Evolutionary conservation across 2,888 invertebrate genomes (phyloP).

Genomic region (Melinaea menophilus): DNA sequence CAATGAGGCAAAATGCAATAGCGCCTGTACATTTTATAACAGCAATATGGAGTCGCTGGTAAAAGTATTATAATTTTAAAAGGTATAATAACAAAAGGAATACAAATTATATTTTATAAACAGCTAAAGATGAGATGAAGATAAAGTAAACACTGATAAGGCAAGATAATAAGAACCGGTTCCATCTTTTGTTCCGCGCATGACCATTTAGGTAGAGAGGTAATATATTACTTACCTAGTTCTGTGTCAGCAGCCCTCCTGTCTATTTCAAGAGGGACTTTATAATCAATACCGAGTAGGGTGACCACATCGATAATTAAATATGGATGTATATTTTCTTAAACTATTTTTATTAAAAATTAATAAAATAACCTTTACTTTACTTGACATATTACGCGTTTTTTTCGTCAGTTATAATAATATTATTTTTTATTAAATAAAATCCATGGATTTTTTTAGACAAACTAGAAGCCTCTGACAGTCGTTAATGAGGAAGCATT

Average conservation of each 20-base stretch:
- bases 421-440: too few species aligned
- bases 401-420: too few species aligned
- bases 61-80: slow-evolving; percentile 8
- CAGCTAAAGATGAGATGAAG: slow-evolving; percentile 18
- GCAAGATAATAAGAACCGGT: slow-evolving; percentile 20
- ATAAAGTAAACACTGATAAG: slow-evolving; percentile 21
- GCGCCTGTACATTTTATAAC: slow-evolving; percentile 14
- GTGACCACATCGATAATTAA: not conserved
- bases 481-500: too few species aligned
- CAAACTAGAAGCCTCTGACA: too few species aligned
- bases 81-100: not conserved
- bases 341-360: too few species aligned
- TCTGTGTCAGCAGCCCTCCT: slow-evolving; percentile 40
- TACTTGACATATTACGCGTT: too few species aligned
- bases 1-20: not conserved
- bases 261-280: slow-evolving; percentile 50
- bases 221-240: slow-evolving; percentile 22
- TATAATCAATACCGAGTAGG: slow-evolving; percentile 39
- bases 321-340: not conserved
- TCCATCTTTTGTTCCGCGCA: slow-evolving; percentile 23
- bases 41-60: slow-evolving; percentile 16
- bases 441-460: too few species aligned
- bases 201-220: slow-evolving; percentile 16
- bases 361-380: too few species aligned
- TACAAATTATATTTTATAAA: slow-evolving; percentile 18